phyloP scores from a whole-genome alignment of 2,888 invertebrate genomes.

The Brachypterus glaber region DNA sequence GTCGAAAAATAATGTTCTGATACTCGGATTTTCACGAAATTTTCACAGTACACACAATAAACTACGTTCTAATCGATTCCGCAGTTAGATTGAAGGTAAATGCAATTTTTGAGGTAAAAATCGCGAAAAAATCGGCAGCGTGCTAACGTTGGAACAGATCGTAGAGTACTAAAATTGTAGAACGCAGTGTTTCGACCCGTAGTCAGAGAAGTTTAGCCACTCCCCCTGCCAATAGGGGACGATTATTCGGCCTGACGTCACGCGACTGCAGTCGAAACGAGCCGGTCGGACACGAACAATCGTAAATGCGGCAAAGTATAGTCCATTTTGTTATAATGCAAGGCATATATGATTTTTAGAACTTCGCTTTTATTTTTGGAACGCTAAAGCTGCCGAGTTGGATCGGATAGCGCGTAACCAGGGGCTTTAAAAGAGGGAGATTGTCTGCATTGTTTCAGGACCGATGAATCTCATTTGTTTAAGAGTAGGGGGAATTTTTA shows the following conservation, averaged over 20 bases:
- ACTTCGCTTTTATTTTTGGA: slow-evolving; percentile 24
- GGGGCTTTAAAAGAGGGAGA: not conserved
- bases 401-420: too few relatives aligned
- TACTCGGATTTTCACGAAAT: slow-evolving; percentile 26
- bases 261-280: slow-evolving; percentile 26
- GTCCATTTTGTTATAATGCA: slow-evolving; percentile 36
- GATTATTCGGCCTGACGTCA: slow-evolving; percentile 31
- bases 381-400: slow-evolving; percentile 6
- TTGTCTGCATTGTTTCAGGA: not conserved
- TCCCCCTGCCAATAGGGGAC: slow-evolving; percentile 34
- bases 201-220: slow-evolving; percentile 29
- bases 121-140: slow-evolving; percentile 23
- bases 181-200: slow-evolving; percentile 33
- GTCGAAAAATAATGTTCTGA: slow-evolving; percentile 24
- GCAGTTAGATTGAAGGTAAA: slow-evolving; percentile 24
- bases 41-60: slow-evolving; percentile 24
- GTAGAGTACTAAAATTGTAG: slow-evolving; percentile 29
- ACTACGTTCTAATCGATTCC: slow-evolving; percentile 18
- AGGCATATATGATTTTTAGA: slow-evolving; percentile 16
- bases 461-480: not conserved
- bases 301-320: slow-evolving; percentile 20
- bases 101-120: slow-evolving; percentile 23
- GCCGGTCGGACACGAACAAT: slow-evolving; percentile 19
- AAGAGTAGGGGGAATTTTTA: not conserved
- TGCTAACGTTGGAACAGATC: slow-evolving; percentile 29